Base-by-base conservation (phyloP, 2,888 invertebrate species). In the Magallana nippona region DNA sequence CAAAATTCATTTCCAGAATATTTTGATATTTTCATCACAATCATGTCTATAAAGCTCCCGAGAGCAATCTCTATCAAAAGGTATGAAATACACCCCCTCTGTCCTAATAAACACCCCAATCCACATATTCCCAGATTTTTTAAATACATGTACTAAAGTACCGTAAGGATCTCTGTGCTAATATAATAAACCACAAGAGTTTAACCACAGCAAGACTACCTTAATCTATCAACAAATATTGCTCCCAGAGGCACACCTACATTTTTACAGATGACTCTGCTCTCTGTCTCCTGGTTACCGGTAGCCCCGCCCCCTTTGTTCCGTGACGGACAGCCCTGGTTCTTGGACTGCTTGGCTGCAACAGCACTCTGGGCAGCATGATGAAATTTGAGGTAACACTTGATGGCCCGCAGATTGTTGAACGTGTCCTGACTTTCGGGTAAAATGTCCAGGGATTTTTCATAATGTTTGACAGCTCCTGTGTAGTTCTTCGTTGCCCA, bases 401-500 rank as follows among this genome's bases (percentile, higher is more conserved):
- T 92, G 79, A 94, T 89, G 78, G 91, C 92, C n/a, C 93, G 88
- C 57, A 94, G 91, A 15, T 91, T 91, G 82, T 89, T 89, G 78
- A 93, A 87, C 0, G 92, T 92, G 10, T 91, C 92, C 62, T 89
- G 86, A 85, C 92, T 88, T 55, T 90, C 88, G 0, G 93, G 92
- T 19, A 94, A 91, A 55, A 92, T 90, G 27, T 91, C 89, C 58
- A 94, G 88, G 10, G 92, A 93, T 56, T 90, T 90, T 82, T 92
- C 90, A 88, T 94, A 94, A 85, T 94, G 92, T 88, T 90, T 91
- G 32, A 92, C 89, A 17, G 94, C 94, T 3, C 94, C 94, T 5
- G 92, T 91, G 86, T 93, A 91, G 87, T 96, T 96, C 90, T 96
- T 96, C 85, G 96, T 94, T 92, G 96, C 96, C 91, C 96, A 96